A percentile compares a stretch with the other conserved stretches of the same genome.
Conservation (phyloP, 1,140 invertebrate genomes). For the Megalonaias nervosa region DNA sequence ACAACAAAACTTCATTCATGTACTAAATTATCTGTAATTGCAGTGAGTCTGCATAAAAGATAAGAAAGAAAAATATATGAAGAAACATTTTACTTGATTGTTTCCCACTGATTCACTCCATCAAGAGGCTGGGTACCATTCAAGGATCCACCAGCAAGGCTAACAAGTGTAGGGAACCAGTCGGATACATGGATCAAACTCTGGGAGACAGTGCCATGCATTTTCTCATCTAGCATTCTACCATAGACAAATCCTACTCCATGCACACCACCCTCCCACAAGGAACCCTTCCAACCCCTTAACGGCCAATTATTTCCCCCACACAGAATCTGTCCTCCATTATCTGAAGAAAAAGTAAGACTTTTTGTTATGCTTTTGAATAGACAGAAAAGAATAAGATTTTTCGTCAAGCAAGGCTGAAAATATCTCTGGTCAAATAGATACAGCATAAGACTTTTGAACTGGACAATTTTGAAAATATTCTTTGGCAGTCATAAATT, state of each 20-base stretch:
- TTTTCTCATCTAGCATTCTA: constrained; percentile 23
- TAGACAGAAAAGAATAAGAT: not conserved
- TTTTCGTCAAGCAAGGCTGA: not conserved
- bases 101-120: constrained; percentile 57
- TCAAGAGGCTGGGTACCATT: constrained; percentile 51
- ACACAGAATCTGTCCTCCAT: constrained; percentile 64
- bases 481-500: no score
- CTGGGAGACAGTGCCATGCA: constrained; percentile 21
- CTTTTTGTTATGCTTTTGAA: not conserved
- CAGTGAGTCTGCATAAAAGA: no score
- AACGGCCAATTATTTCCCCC: constrained; percentile 72
- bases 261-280: constrained; percentile 72
- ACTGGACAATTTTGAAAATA: no score
- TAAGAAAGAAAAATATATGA: no score
- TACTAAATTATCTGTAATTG: no score
- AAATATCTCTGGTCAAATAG: no score
- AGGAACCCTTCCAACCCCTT: constrained; percentile 70
- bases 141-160: constrained; percentile 49
- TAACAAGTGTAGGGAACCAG: constrained; percentile 64
- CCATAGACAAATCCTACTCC: constrained; percentile 46
- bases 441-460: no score
- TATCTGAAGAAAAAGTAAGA: constrained; percentile 53
- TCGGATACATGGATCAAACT: constrained; percentile 61
- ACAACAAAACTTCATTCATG: no score
- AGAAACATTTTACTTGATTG: constrained; percentile 46